Conservation (phyloP, 2,113 vertebrate species). For the Psammodynastes pulverulentus region DNA sequence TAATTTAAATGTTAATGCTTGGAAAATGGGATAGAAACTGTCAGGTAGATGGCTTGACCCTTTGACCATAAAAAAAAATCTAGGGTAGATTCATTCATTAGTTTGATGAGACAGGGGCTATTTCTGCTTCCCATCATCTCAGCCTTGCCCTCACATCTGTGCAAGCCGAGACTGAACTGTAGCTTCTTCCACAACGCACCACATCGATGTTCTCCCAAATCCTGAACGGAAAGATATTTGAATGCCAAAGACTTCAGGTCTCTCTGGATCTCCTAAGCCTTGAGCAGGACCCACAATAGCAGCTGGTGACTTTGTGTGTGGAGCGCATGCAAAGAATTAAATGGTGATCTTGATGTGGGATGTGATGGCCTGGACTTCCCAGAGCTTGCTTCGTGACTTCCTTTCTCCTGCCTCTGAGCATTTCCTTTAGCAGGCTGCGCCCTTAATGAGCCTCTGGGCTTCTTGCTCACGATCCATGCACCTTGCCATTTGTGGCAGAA, state of each 20-base stretch:
- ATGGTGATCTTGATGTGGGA: fast-evolving
- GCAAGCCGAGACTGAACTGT: not conserved
- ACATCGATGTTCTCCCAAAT: not conserved
- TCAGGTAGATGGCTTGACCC: not conserved
- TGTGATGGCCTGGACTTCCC: fast-evolving
- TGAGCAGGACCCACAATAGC: not conserved
- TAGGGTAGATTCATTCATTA: not conserved
- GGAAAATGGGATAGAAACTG: not conserved
- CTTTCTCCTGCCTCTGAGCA: not conserved
- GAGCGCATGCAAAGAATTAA: not conserved
- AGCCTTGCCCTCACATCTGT: not conserved
- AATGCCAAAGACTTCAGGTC: not conserved
- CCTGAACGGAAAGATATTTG: fast-evolving
- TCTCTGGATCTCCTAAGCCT: fast-evolving
- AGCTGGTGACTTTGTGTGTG: not conserved
- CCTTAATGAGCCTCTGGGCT: not conserved
- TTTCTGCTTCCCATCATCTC: not conserved
- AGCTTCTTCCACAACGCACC: not conserved
- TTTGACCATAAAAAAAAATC: not conserved
- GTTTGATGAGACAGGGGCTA: not conserved
- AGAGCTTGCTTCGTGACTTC: not conserved
- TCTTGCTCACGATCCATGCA: not conserved
- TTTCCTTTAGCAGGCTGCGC: not conserved
- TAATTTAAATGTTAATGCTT: not conserved
- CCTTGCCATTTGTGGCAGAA: fast-evolving